Conservation (phyloP, 2,113 vertebrate species). For the Trichomycterus rosablanca region DNA sequence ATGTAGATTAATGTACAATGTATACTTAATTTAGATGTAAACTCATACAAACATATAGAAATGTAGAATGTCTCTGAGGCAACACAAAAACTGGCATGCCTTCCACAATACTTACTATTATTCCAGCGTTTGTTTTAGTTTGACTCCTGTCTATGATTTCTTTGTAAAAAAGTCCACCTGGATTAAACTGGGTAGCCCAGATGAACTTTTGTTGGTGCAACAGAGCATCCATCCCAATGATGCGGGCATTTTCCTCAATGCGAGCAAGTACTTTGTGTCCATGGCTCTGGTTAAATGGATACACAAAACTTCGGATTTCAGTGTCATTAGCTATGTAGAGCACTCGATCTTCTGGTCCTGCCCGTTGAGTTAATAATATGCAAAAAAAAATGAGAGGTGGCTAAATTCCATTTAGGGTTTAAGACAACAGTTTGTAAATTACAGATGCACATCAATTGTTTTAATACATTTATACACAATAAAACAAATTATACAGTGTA, state of each 20-base stretch:
- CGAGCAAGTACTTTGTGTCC: conserved; percentile 90
- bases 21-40: neutral
- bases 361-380: conserved; percentile 61
- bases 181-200: conserved; percentile 98
- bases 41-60: neutral
- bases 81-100: neutral
- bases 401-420: conserved; percentile 52
- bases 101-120: conserved; percentile 84
- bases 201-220: conserved; percentile 94
- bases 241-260: conserved; percentile 94
- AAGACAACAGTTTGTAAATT: conserved; percentile 53
- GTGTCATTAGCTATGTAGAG: conserved; percentile 99
- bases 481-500: conserved; percentile 14
- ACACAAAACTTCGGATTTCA: conserved; percentile 98
- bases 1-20: too few species aligned
- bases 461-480: conserved; percentile 13
- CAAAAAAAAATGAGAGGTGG: conserved; percentile 53
- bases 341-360: conserved; percentile 98
- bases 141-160: conserved; percentile 80
- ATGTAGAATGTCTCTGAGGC: neutral
- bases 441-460: conserved; percentile 41
- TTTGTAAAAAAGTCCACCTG: conserved; percentile 96
- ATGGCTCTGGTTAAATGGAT: conserved; percentile 96
- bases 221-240: conserved; percentile 93
- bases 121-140: conserved; percentile 81